Conservation (phyloP, 2,888 invertebrate genomes). For the Brenthis daphne region DNA sequence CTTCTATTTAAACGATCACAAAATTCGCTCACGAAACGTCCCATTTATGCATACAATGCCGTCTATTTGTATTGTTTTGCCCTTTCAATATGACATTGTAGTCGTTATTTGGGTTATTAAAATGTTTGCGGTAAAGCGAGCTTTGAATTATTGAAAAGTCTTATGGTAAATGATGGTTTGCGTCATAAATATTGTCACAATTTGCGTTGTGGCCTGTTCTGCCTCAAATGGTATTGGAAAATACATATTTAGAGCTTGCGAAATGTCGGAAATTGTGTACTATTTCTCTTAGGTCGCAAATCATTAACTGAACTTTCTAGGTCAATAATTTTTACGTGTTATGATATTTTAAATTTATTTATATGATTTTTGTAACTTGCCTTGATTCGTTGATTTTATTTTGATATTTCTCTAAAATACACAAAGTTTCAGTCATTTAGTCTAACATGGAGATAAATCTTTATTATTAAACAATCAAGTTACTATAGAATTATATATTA, state of each 20-base stretch:
- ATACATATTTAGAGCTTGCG: slow-evolving; percentile 20
- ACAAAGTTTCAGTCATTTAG: no score
- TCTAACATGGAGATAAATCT: no score
- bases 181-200: slow-evolving; percentile 28
- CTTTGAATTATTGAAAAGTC: slow-evolving; percentile 39
- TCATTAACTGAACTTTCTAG: slow-evolving; percentile 8
- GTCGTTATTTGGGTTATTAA: slow-evolving; percentile 41
- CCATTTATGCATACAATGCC: slow-evolving; percentile 41
- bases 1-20: slow-evolving; percentile 33
- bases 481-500: no score
- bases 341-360: neutral
- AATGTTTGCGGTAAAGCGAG: slow-evolving; percentile 39
- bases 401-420: no score
- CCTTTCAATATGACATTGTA: slow-evolving; percentile 40
- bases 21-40: slow-evolving; percentile 39
- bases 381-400: no score
- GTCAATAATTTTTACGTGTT: slow-evolving; percentile 2
- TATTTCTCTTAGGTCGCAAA: slow-evolving; percentile 6
- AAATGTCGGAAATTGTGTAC: slow-evolving; percentile 12
- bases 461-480: no score
- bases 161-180: slow-evolving; percentile 32
- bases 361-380: no score
- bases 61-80: slow-evolving; percentile 40
- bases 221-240: slow-evolving; percentile 27
- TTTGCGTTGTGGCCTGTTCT: slow-evolving; percentile 23